Evolutionary conservation across 2,888 invertebrate species (phyloP).

Genomic region (Sphaerophoria rueppellii): DNA sequence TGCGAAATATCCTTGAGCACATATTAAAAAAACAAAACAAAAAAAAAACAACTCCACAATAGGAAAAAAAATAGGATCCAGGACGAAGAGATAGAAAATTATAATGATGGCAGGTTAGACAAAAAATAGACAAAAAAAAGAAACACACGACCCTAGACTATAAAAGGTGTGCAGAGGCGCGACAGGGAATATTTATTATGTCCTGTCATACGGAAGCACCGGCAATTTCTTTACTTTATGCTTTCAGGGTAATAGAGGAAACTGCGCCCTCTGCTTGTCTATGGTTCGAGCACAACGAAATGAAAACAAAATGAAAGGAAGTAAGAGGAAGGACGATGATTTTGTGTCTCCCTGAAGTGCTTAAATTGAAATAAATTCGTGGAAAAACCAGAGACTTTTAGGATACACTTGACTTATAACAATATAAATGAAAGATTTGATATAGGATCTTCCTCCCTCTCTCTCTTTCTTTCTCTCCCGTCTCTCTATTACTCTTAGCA

Average conservation of each 20-base stretch:
- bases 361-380: slow-evolving; percentile 57
- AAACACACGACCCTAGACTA: slow-evolving; percentile 24
- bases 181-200: slow-evolving; percentile 70
- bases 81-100: slow-evolving; percentile 38
- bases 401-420: slow-evolving; percentile 54
- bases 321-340: not conserved
- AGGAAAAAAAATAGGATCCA: not conserved
- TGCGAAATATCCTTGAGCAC: slow-evolving; percentile 65
- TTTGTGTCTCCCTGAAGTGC: slow-evolving; percentile 43
- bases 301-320: not conserved
- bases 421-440: slow-evolving; percentile 38
- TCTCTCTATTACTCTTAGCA: slow-evolving; percentile 7
- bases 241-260: slow-evolving; percentile 20
- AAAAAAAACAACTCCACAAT: slow-evolving; percentile 25
- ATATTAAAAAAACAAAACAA: slow-evolving; percentile 48
- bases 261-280: not conserved
- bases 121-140: not conserved
- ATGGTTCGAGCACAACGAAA: not conserved
- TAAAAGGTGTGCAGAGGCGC: slow-evolving; percentile 31
- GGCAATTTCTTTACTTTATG: slow-evolving; percentile 68
- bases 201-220: slow-evolving; percentile 70
- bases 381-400: slow-evolving; percentile 38
- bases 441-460: not conserved
- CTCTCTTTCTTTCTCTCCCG: not conserved
- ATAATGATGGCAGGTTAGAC: slow-evolving; percentile 60